Evolutionary conservation across 2,113 vertebrate species (phyloP).

Genomic region (western clawed frog (Xenopus tropicalis)): UCB_Xtro_10.0 CM004450.2:87597501-87598000

Average conservation of each 20-base stretch:
- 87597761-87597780: slow-evolving; percentile 1
- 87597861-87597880: background rate
- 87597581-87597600: too few relatives aligned
- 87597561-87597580: too few relatives aligned
- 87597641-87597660: too few relatives aligned
- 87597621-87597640: too few relatives aligned
- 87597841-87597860: slow-evolving; percentile 10
- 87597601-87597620: too few relatives aligned
- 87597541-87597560: too few relatives aligned
- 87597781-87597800: background rate
- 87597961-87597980: background rate
- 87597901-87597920: background rate
- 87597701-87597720: background rate
- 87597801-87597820: background rate
- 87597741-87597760: background rate
- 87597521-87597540: too few relatives aligned
- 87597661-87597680: too few relatives aligned
- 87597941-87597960: background rate
- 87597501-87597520: too few relatives aligned
- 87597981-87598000: background rate
- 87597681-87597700: too few relatives aligned
- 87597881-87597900: background rate
- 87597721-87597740: background rate
- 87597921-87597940: background rate
- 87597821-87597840: background rate